Conservation (phyloP, 2,113 vertebrate species). For the Oncorhynchus gorbuscha region DNA sequence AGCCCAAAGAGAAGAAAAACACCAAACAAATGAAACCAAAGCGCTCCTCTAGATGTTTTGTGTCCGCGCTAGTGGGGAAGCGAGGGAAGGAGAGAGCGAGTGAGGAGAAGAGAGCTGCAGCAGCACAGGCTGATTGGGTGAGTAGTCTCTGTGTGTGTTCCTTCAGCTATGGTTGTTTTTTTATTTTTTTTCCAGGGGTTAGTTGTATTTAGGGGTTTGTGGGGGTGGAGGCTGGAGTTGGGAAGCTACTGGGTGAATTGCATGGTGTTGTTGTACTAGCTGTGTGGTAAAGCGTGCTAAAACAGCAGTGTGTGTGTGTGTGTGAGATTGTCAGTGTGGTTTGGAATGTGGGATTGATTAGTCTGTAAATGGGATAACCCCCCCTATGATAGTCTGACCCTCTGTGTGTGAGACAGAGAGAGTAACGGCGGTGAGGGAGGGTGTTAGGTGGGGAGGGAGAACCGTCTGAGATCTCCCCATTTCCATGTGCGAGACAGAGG, state of each 20-base stretch:
- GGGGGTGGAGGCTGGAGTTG: constrained; percentile 8
- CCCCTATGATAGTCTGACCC: constrained; percentile 6
- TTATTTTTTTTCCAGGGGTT: constrained; percentile 14
- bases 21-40: constrained; percentile 51
- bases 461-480: too few species aligned
- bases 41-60: constrained; percentile 45
- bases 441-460: too few species aligned
- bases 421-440: too few species aligned
- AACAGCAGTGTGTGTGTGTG: background rate
- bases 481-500: constrained; percentile 3
- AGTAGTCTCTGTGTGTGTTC: constrained; percentile 36
- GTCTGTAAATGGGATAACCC: constrained; percentile 33
- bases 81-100: constrained; percentile 3
- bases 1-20: constrained; percentile 40
- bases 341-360: constrained; percentile 46
- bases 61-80: constrained; percentile 27
- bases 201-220: background rate
- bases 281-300: constrained; percentile 4
- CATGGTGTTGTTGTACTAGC: constrained; percentile 12
- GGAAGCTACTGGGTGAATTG: constrained; percentile 1
- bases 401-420: too few species aligned
- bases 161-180: constrained; percentile 10
- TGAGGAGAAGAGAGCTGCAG: constrained; percentile 29
- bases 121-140: constrained; percentile 39
- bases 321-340: constrained; percentile 28